Evolutionary conservation across 1,140 invertebrate species (phyloP).

Genomic region (Zaprionus vittiger): DNA sequence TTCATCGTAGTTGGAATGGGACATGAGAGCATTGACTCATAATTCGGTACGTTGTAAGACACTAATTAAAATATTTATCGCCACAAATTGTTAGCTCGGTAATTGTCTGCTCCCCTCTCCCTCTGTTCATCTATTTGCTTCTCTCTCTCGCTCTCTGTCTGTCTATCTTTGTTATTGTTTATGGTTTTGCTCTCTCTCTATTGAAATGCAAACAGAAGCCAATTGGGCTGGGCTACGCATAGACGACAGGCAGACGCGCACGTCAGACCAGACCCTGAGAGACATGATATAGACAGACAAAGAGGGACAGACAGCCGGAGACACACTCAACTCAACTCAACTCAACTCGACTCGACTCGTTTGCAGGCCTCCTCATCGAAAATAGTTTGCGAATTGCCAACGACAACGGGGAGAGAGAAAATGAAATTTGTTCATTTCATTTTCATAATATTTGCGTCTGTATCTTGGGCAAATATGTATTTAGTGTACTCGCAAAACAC

Average conservation of each 20-base stretch:
- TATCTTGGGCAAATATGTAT: constrained; percentile 48
- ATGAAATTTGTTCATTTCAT: constrained; percentile 50
- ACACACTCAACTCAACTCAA: neutral
- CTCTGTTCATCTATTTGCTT: neutral
- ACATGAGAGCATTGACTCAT: constrained; percentile 17
- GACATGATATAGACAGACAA: constrained; percentile 24
- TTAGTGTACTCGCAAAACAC: constrained; percentile 17
- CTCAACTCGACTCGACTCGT: neutral
- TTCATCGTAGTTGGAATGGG: neutral
- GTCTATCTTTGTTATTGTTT: constrained; percentile 32
- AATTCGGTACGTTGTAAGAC: constrained; percentile 13
- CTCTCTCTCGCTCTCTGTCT: neutral
- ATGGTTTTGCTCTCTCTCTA: constrained; percentile 6
- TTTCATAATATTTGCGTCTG: constrained; percentile 57
- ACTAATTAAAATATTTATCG: constrained; percentile 25
- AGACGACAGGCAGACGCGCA: constrained; percentile 8
- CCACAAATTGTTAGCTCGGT: constrained; percentile 2
- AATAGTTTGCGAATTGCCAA: constrained; percentile 54
- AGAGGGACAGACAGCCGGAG: neutral
- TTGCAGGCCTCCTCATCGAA: constrained; percentile 10
- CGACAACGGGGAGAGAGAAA: constrained; percentile 23
- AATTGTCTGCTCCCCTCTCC: neutral
- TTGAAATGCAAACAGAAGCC: constrained; percentile 20
- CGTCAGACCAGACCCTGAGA: constrained; percentile 20
- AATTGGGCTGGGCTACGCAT: constrained; percentile 8